A percentile compares a stretch with the other conserved stretches of the same genome.
Evolutionary conservation across 2,888 invertebrate genomes (phyloP).

Genomic region (Rhagonycha fulva): DNA sequence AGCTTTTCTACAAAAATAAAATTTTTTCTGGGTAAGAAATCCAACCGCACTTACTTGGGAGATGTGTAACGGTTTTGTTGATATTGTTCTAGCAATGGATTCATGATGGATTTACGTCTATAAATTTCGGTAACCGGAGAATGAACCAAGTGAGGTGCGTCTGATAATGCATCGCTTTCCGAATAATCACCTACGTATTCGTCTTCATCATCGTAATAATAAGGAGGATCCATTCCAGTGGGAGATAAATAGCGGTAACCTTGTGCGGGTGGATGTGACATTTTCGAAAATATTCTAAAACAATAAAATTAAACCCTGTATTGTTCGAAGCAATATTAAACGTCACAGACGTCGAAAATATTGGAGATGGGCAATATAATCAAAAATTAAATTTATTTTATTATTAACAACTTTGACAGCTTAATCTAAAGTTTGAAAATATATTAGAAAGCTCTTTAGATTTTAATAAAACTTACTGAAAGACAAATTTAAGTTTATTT

Average conservation of each 20-base stretch:
- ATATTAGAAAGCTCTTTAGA: conserved; percentile 3
- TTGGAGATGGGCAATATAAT: not conserved
- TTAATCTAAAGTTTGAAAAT: conserved; percentile 20
- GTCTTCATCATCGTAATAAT: conserved; percentile 40
- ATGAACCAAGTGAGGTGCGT: conserved; percentile 11
- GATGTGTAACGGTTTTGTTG: conserved; percentile 28
- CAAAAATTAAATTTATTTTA: not conserved
- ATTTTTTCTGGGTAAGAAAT: not conserved
- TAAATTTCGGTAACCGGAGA: conserved; percentile 39
- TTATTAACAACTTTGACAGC: conserved; percentile 17
- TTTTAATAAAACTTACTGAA: conserved; percentile 18
- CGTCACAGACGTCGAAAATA: not conserved
- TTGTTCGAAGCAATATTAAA: not conserved
- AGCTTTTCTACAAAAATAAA: not conserved
- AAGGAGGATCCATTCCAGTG: conserved; percentile 16
- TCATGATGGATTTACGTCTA: conserved; percentile 28
- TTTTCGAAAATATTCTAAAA: not conserved
- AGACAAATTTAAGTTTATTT: not conserved
- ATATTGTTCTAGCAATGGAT: conserved; percentile 19
- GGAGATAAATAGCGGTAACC: conserved; percentile 4
- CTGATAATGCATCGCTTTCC: conserved; percentile 39
- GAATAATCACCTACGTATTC: conserved; percentile 40
- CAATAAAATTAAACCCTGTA: not conserved
- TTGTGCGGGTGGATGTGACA: conserved; percentile 4
- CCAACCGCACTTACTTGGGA: conserved; percentile 28